Conservation (phyloP, 2,113 vertebrate species). For the Podarcis muralis region DNA sequence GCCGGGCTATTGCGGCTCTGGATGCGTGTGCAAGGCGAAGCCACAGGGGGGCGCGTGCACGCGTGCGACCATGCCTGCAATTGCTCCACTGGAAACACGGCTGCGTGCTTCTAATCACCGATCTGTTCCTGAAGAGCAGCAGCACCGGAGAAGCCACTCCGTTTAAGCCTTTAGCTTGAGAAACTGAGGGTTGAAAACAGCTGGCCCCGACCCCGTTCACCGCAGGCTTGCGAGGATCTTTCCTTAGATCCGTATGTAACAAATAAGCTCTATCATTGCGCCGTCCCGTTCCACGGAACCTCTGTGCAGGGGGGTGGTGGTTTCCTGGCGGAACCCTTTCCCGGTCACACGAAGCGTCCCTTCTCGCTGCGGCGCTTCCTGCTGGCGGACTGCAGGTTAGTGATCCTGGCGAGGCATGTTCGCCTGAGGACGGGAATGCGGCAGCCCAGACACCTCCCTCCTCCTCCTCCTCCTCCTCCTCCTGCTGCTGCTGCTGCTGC, state of each 20-base stretch:
- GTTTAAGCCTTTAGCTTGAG: no score
- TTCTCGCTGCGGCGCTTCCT: background rate
- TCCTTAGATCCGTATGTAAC: background rate
- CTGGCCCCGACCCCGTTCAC: rapidly evolving
- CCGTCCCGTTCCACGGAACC: background rate
- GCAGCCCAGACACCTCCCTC: background rate
- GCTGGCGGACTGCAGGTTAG: background rate
- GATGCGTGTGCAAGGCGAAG: no score
- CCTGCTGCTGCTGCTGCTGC: no score
- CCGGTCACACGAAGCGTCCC: background rate
- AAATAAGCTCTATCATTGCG: background rate
- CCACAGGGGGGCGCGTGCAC: background rate
- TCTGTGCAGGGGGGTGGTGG: background rate
- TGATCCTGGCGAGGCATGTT: rapidly evolving
- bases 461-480: no score
- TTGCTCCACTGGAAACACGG: background rate
- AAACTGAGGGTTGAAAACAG: background rate
- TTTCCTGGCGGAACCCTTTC: conserved; percentile 37
- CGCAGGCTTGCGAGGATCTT: background rate
- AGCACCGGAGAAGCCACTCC: background rate
- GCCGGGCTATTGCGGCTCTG: background rate
- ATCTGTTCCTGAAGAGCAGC: background rate
- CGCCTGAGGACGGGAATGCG: background rate
- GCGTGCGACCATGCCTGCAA: no score
- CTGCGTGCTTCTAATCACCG: background rate